Evolutionary conservation across 2,888 invertebrate species (phyloP).

Genomic region (Clunio marinus): DNA sequence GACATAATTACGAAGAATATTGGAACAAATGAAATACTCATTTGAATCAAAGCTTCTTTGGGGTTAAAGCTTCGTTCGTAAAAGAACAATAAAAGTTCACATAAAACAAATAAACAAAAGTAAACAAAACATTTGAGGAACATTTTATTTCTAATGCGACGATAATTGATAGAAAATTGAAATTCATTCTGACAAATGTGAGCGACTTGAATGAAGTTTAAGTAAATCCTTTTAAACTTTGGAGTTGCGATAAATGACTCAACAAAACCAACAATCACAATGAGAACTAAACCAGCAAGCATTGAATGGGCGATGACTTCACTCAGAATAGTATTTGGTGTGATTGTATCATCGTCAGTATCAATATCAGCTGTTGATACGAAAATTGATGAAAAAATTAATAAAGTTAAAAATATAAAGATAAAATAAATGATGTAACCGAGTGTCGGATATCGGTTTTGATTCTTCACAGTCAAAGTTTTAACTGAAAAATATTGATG

Average conservation of each 20-base stretch:
- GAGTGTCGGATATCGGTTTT: not conserved
- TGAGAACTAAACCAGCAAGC: conserved; percentile 5
- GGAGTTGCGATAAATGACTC: conserved; percentile 12
- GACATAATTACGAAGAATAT: not conserved
- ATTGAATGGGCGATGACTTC: not conserved
- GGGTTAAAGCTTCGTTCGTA: not conserved
- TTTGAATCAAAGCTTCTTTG: not conserved
- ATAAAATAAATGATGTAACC: not conserved
- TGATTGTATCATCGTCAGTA: not conserved
- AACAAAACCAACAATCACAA: not conserved
- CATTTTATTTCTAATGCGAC: not conserved
- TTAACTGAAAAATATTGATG: conserved; percentile 26
- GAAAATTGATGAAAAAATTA: not conserved
- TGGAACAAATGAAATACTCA: not conserved
- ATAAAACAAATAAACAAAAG: not conserved
- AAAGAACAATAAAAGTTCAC: not conserved
- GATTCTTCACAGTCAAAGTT: not conserved
- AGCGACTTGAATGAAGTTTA: not conserved
- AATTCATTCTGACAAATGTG: not conserved
- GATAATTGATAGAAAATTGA: not conserved
- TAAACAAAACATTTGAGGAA: not conserved
- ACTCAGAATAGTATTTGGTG: not conserved
- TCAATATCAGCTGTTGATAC: not conserved
- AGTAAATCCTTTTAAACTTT: not conserved
- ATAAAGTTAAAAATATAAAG: not conserved